Percentiles rank a stretch among this genome's conserved stretches.
Conservation (phyloP, 35 echinoderm and acorn worm genomes). For the Ptychodera flava region DNA sequence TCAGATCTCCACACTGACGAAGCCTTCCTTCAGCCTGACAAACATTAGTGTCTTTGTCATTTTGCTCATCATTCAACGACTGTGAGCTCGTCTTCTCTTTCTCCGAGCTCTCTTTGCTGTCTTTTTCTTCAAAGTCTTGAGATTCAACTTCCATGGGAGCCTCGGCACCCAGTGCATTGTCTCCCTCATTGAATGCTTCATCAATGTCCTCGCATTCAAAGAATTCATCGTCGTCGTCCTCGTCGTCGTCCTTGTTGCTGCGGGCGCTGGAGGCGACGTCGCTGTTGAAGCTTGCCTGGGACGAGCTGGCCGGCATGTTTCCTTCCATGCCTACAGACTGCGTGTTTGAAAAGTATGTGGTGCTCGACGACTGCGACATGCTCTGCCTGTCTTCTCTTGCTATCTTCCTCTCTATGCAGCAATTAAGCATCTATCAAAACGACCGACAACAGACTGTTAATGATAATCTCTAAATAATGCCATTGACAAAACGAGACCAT, state of each 20-base stretch:
- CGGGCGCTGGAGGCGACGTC: background rate
- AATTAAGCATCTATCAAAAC: constrained; percentile 82
- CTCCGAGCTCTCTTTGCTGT: background rate
- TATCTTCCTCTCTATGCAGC: constrained; percentile 85
- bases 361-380: background rate
- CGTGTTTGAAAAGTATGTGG: background rate
- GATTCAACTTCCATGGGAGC: constrained; percentile 17
- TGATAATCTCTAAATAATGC: no score
- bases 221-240: constrained; percentile 92
- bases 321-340: background rate
- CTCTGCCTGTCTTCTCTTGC: constrained; percentile 71
- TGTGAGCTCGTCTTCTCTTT: background rate
- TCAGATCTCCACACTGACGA: constrained; percentile 66
- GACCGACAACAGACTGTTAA: no score
- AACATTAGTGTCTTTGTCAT: background rate
- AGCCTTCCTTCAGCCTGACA: constrained; percentile 71
- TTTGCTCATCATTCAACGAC: background rate
- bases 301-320: background rate
- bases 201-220: constrained; percentile 77
- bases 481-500: no score
- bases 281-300: background rate
- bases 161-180: constrained; percentile 16
- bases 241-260: background rate
- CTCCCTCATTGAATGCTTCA: constrained; percentile 4
- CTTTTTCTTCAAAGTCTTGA: constrained; percentile 2